Base-by-base conservation (phyloP, 2,113 vertebrate species). In the Cnemophilus loriae region DNA sequence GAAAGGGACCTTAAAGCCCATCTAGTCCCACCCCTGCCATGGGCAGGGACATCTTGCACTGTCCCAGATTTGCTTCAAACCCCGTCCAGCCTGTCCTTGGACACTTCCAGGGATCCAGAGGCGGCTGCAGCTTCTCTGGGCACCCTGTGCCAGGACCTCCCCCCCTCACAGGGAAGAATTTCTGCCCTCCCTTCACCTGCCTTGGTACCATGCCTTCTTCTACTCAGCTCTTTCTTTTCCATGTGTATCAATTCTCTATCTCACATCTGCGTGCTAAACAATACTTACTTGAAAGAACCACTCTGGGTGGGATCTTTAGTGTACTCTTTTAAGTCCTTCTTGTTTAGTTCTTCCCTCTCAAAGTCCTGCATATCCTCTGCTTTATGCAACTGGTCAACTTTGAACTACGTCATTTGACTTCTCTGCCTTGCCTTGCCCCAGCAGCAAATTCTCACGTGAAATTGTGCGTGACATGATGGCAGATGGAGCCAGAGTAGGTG, bases 71-170 rank as follows among this genome's bases (percentile, higher is more conserved):
- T 61, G 26, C 63, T 76, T 2, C 20, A 53, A 22, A 28, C 20
- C 6, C 20, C 0, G 0, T 53, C 28, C 55, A 61, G 0, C 15
- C 17, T 33, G 32, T 30, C 12, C 12, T 35, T 11, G 70, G 55
- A 20, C 21, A 7, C 55, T 83, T 6, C 2, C 35, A 42, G 30
- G 47, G 63, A 11, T 61, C 10, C 39, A 53, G 30, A 11, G 21
- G 7, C 55, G 61, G 26, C 26, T 30, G 32, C n/a, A 55, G 30
- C 63, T 83, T 41, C 63, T 69, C 70, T 76, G 47, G 1, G 30
- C 4, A 61, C 6, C 24, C 41, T 76, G 17, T 83, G 55, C 9
- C 55, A 49, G 41, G 21, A 17, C 35, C 35, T 76, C 1, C 0
- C 10, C 35, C 2, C 26, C 35, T 83, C 22, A 2, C 15, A 61